Evolutionary conservation across 53 echinoderm and acorn worm genomes (phyloP).

Genomic region (Echinarachnius parma): DNA sequence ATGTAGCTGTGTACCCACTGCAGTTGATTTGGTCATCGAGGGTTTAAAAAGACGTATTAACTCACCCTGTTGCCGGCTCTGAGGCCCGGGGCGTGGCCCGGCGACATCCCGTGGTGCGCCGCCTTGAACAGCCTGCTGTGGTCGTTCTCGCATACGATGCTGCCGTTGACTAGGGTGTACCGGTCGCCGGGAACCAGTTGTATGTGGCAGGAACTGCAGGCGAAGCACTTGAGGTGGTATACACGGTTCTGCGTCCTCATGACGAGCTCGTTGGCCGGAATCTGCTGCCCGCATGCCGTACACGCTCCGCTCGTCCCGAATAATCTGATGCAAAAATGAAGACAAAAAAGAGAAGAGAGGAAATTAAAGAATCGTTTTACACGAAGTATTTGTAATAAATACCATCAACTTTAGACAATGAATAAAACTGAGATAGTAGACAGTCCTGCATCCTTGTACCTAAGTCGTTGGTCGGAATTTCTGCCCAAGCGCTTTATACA

Average conservation of each 20-base stretch:
- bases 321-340: slow-evolving; percentile 53
- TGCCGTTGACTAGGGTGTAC: slow-evolving; percentile 90
- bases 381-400: too few relatives aligned
- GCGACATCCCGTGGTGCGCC: slow-evolving; percentile 26
- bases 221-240: slow-evolving; percentile 97
- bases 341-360: background rate
- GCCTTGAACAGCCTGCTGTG: slow-evolving; percentile 92
- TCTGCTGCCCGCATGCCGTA: slow-evolving; percentile 87
- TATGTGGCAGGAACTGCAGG: slow-evolving; percentile 93
- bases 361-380: too few relatives aligned
- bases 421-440: too few relatives aligned
- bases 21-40: too few relatives aligned
- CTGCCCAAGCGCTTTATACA: too few relatives aligned
- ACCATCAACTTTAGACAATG: too few relatives aligned
- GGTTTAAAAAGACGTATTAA: background rate
- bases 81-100: slow-evolving; percentile 57
- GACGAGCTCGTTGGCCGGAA: slow-evolving; percentile 94
- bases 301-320: slow-evolving; percentile 96
- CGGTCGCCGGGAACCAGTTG: slow-evolving; percentile 89
- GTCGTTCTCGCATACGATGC: slow-evolving; percentile 91
- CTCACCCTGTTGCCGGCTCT: slow-evolving; percentile 82
- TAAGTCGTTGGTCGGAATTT: too few relatives aligned
- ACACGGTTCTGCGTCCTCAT: slow-evolving; percentile 95
- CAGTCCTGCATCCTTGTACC: too few relatives aligned
- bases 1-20: background rate